Evolutionary conservation across 2,113 vertebrate genomes (phyloP), one percentile per base, ranked within the genome.

Genomic region (Glareola pratincola): DNA sequence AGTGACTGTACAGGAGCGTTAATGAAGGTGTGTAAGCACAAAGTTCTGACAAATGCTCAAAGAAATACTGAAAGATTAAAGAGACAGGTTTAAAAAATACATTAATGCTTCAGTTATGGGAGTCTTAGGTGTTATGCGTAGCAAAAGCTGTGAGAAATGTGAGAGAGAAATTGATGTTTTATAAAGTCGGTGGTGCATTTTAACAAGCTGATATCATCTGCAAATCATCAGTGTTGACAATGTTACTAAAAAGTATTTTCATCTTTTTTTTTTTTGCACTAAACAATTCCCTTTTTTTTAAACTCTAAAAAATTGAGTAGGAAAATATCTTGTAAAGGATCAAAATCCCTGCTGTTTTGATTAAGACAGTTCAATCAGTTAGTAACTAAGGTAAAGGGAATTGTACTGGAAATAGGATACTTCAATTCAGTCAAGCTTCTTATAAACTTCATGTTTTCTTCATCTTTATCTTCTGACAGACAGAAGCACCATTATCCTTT

Each of bases 61-160:
- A 96, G 86, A 94, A 94, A 96, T 62, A 57, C 64, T 92, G 83
- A 78, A 96, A 97, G 95, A 96, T 96, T 94, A 97, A 96, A 96
- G 96, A 94, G 53, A 12, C 27, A 68, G 77, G n/a, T 90, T 96
- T 96, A 85, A 97, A 96, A 97, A 95, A 96, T 97, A 78, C 88
- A 95, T 97, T 96, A 94, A 92, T 92, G 88, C 71, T 94, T 94
- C 91, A 94, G 85, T 94, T 94, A 67, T 12, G 15, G 59, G 30
- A 94, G 53, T 75, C 96, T 88, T 90, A 77, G 60, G 85, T 91
- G 79, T 34, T 89, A 30, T 4, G 32, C 2, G 1, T 60, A 72
- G 76, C 73, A 94, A 75, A 95, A 85, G 76, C 69, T 82, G 17
- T 3, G 12, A 84, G 86, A 94, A 97, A 81, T 51, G 2, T 48